These are phyloP conservation scores for Stegophylla sp. DNA, from an alignment of 2,888 invertebrate genomes.

Conservation along the genomic window DNA sequence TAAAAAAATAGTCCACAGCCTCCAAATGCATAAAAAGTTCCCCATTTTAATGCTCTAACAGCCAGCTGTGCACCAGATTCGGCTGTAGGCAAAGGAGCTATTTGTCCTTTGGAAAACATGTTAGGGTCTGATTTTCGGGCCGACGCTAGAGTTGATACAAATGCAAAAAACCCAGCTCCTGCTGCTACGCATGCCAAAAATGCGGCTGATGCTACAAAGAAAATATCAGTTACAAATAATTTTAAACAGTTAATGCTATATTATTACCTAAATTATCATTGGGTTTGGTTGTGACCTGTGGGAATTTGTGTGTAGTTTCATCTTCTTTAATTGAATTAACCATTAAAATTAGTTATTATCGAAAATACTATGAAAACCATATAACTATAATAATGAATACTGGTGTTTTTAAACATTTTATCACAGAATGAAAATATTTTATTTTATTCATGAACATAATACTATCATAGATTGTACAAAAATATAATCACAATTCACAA, in stretches of 20 bases:
- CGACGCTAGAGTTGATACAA: constrained; percentile 78
- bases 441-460: too few relatives aligned
- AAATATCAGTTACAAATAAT: neutral
- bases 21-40: constrained; percentile 83
- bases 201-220: constrained; percentile 27
- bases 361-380: neutral
- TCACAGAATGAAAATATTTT: neutral
- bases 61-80: constrained; percentile 76
- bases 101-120: constrained; percentile 60
- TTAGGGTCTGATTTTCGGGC: constrained; percentile 80
- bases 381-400: neutral
- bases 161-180: constrained; percentile 78
- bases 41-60: constrained; percentile 84
- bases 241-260: neutral
- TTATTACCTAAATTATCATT: constrained; percentile 39
- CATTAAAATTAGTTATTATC: constrained; percentile 20
- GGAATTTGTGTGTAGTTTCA: neutral
- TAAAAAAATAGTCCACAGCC: constrained; percentile 84
- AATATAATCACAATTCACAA: too few relatives aligned
- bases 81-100: constrained; percentile 76
- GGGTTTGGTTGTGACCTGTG: neutral
- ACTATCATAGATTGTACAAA: too few relatives aligned
- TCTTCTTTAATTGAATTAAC: constrained; percentile 14
- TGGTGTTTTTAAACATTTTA: neutral
- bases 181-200: constrained; percentile 54